phyloP scores from a whole-genome alignment of 2,113 vertebrate genomes.

The Excalfactoria chinensis region DNA sequence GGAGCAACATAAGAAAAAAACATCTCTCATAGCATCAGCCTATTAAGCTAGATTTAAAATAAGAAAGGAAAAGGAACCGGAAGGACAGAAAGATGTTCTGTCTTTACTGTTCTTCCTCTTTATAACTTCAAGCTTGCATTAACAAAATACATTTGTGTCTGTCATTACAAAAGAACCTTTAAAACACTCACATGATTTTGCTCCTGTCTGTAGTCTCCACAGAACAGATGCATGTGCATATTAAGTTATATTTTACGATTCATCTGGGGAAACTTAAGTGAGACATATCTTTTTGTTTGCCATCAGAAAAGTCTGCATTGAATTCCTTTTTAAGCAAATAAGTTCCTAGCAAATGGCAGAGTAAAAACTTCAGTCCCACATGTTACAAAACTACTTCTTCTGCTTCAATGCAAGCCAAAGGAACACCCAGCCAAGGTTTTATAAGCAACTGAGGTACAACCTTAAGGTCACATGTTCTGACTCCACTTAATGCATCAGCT shows the following conservation, averaged over 20 bases:
- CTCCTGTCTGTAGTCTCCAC: not conserved
- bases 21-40: not conserved
- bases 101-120: not conserved
- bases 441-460: not conserved
- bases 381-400: not conserved
- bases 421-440: not conserved
- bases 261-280: slow-evolving; percentile 1
- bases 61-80: not conserved
- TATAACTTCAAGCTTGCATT: not conserved
- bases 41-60: not conserved
- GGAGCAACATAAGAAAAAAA: not conserved
- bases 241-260: slow-evolving; percentile 36
- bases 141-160: slow-evolving; percentile 13
- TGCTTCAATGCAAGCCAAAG: not conserved
- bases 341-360: slow-evolving; percentile 4
- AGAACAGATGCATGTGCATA: slow-evolving; percentile 37
- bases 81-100: not conserved
- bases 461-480: not conserved
- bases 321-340: not conserved
- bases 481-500: not conserved
- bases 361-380: not conserved
- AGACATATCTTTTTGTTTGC: not conserved
- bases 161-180: not conserved
- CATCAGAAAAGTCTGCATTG: not conserved
- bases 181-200: slow-evolving; percentile 16